Base-by-base conservation (phyloP, 2,113 vertebrate species). In the Takifugu bimaculatus region DNA sequence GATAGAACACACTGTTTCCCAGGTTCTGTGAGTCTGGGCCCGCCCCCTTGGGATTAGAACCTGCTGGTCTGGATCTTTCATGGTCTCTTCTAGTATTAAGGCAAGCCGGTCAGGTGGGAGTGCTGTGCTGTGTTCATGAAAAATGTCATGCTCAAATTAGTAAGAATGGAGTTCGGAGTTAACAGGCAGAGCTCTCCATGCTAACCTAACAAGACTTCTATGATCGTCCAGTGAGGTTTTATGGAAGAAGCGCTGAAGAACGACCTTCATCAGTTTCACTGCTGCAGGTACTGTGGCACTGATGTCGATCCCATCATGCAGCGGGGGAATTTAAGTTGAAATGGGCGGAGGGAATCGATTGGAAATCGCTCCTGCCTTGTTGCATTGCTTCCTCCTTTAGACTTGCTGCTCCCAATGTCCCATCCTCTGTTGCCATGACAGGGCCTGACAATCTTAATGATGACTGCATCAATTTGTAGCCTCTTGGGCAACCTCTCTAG, bases 281-380 rank as follows among this genome's bases (percentile, higher is more conserved):
- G 49, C 6, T 59, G 15, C 6, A 13, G 5, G 29, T 32, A 32
- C 7, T 3, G 29, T 32, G 29, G 5, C 20, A 20, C 20, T 20
- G 20, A 20, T 20, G 78, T 83, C 80, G 74, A 83, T 87, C 57
- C 69, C 71, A 60, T 81, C 68, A 68, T 52, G 65, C 55, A 35
- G 28, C 26, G 45, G 51, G 49, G 68, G 20, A 20, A 20, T 71
- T 59, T 50, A 60, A 73, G 65, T 4, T 55, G 62, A 58, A 67
- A 59, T 69, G 54, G 55, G 45, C 66, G 45, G 83, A 48, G n/a
- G 29, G 20, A 80, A 87, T 86, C 75, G 85, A 88, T 81, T 71
- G 66, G 50, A 75, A 64, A 60, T 77, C 63, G 57, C 64, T 65
- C 49, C 66, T 71, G 75, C 58, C 75, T 58, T 58, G 64, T 72